phyloP scores from a whole-genome alignment of 2,888 invertebrate genomes.

The Lucinisca nassula region DNA sequence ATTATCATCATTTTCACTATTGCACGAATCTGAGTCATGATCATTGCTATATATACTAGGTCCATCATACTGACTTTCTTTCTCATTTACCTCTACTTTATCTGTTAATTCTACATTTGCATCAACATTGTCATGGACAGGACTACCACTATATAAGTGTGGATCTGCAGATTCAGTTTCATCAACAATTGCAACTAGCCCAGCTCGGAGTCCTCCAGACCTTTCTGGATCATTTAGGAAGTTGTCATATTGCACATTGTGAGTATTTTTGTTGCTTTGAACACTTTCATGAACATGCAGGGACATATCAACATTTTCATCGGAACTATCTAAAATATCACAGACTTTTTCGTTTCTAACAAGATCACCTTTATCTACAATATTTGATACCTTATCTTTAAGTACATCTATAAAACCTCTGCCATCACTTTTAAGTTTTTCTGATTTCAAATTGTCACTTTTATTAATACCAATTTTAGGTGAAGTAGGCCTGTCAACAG shows the following conservation, averaged over 20 bases:
- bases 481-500: too few species aligned
- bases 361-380: slow-evolving; percentile 30
- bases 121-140: not conserved
- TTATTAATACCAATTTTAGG: too few species aligned
- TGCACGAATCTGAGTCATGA: slow-evolving; percentile 27
- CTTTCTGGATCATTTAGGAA: not conserved
- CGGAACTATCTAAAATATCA: not conserved
- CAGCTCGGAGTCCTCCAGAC: not conserved
- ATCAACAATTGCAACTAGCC: not conserved
- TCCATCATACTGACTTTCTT: slow-evolving; percentile 9
- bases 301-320: not conserved
- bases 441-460: not conserved
- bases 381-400: slow-evolving; percentile 41
- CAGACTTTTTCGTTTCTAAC: slow-evolving; percentile 18
- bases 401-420: slow-evolving; percentile 54
- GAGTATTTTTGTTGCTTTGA: not conserved
- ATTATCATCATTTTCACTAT: slow-evolving; percentile 34
- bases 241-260: not conserved
- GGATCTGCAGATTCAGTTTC: not conserved
- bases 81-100: not conserved
- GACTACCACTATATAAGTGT: not conserved
- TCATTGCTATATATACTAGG: slow-evolving; percentile 62
- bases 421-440: not conserved
- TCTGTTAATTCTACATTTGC: not conserved
- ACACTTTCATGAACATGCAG: not conserved